These are phyloP conservation scores for Acanthis flammea DNA, from an alignment of 2,797 vertebrate species.

Conservation along the genomic window DNA sequence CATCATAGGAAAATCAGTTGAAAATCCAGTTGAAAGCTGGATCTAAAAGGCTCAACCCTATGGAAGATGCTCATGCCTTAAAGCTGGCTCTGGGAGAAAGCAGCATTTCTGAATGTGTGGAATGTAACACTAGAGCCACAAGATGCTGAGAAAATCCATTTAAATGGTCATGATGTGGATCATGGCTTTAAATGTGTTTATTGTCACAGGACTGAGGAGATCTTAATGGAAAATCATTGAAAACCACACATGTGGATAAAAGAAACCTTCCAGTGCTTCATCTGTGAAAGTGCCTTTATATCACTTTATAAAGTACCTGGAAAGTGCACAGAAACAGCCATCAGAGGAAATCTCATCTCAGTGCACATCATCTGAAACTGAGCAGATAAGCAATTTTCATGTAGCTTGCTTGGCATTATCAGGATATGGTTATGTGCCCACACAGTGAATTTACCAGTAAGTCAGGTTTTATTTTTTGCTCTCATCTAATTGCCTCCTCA, in stretches of 20 bases:
- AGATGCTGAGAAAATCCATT: conserved; percentile 28
- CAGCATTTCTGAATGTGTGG: conserved; percentile 3
- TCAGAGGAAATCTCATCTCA: background rate
- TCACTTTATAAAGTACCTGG: background rate
- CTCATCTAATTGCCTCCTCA: background rate
- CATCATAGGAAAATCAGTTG: background rate
- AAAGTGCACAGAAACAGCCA: conserved; percentile 23
- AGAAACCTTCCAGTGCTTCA: background rate
- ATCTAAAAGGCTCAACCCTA: background rate
- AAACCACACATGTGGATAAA: background rate
- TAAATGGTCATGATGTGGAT: conserved; percentile 29
- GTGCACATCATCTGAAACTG: conserved; percentile 3
- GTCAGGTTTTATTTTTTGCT: background rate
- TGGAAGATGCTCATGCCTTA: background rate
- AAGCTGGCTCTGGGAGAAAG: background rate
- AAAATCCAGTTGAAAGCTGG: background rate
- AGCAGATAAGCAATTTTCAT: conserved; percentile 29
- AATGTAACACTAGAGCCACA: background rate
- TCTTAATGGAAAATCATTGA: conserved; percentile 70
- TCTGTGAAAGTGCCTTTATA: conserved; percentile 27
- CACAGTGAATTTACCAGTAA: conserved; percentile 64
- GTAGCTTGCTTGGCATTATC: conserved; percentile 22
- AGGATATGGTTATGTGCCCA: conserved; percentile 27
- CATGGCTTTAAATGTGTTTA: conserved; percentile 55
- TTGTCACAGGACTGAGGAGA: conserved; percentile 55